Evolutionary conservation across 2,888 invertebrate species (phyloP), one percentile per base, ranked within the genome.

Genomic region (Melieria crassipennis): DNA sequence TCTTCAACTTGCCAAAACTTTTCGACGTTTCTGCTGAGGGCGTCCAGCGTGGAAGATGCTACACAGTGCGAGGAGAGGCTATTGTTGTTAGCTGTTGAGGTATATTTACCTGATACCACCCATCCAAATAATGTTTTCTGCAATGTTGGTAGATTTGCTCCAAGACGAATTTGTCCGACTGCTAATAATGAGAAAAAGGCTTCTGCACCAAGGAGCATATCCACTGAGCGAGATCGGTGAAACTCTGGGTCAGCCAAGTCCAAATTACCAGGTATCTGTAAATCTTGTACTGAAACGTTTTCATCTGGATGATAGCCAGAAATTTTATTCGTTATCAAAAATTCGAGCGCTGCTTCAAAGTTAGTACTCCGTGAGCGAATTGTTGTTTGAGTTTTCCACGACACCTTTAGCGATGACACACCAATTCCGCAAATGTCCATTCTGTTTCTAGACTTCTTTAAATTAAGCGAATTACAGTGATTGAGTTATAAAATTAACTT

Each of bases 51-150:
- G n/a, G 68, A 64, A 30, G 65, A 60, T 43, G 60, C 11, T 63
- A 43, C 52, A 58, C 45, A 10, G 43, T 58, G 50, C 10, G 68
- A 60, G 50, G 5, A 62, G 13, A 10, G 43, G 48, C 43, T 7
- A 64, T 52, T 45, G 5, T 60, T 9, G 64, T 42, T 58, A 60
- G 55, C 45, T 57, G 13, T 60, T 13, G 16, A 0, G 5, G 60
- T 11, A 60, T 60, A 71, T 50, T 67, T 13, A 5, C 74, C 75
- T 10, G 70, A 72, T 0, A 65, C 71, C 47, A 72, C 69, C 74
- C 71, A 76, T 48, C 72, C 73, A 57, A 73, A 66, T 57, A n/a
- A 16, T 0, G 76, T 73, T 52, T 76, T 74, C 68, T 74, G 71
- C 4, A 70, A 56, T 9, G 67, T 61, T 45, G 73, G 73, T n/a